Conservation (phyloP, 2,113 vertebrate species). For the Strix aluco region DNA sequence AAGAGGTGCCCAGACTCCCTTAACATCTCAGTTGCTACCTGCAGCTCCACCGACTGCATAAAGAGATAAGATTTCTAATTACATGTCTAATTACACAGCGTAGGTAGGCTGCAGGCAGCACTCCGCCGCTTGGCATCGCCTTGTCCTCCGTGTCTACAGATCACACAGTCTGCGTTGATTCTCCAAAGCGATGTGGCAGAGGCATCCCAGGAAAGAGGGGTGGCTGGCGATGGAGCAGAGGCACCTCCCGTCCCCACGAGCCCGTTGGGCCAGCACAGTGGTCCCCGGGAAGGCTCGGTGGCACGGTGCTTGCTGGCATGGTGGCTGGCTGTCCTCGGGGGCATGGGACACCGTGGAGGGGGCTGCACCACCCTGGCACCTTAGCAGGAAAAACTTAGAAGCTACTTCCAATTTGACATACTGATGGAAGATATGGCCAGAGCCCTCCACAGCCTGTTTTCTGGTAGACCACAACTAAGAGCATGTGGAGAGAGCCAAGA, state of each 20-base stretch:
- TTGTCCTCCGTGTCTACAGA: accelerated
- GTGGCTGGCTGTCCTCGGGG: not conserved
- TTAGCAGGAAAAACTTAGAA: not conserved
- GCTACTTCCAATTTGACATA: not conserved
- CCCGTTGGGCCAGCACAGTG: accelerated
- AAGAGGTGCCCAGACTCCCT: not conserved
- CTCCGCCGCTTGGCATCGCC: not conserved
- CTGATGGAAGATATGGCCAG: not conserved
- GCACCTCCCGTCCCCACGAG: not conserved
- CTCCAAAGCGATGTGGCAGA: not conserved
- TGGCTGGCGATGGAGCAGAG: not conserved
- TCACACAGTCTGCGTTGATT: accelerated
- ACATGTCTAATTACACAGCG: not conserved
- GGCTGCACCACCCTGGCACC: not conserved
- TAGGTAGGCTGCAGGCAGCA: not conserved
- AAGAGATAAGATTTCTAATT: not conserved
- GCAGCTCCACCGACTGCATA: not conserved
- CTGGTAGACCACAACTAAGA: not conserved
- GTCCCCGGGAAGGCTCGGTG: not conserved
- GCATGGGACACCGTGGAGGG: accelerated
- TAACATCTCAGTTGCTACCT: not conserved
- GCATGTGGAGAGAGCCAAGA: not conserved
- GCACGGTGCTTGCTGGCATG: accelerated
- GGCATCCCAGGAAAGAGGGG: not conserved
- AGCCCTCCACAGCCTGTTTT: not conserved